phyloP scores from a whole-genome alignment of 2,888 invertebrate species.

The Chrysopilus asiliformis region DNA sequence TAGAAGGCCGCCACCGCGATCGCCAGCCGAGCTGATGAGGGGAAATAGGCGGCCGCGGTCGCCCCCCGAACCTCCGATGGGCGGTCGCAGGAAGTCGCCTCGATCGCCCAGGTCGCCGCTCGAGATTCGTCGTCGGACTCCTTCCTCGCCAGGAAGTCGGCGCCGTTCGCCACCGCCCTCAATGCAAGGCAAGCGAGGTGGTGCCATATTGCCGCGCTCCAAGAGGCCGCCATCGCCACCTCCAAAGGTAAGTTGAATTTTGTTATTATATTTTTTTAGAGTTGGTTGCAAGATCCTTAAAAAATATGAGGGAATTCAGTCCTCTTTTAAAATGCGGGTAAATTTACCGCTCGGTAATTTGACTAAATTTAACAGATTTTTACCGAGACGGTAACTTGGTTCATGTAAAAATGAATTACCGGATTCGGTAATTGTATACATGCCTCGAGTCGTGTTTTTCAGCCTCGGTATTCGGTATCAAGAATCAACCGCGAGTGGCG shows the following conservation, averaged over 20 bases:
- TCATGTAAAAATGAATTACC: too few species aligned
- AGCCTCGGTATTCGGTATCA: too few species aligned
- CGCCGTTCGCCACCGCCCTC: constrained; percentile 29
- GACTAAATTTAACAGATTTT: too few species aligned
- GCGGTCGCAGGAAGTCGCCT: constrained; percentile 27
- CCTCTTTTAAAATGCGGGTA: too few species aligned
- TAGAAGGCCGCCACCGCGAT: too few species aligned
- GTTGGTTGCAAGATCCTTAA: too few species aligned
- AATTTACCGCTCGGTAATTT: too few species aligned
- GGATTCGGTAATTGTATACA: too few species aligned
- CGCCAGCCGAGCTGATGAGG: constrained; percentile 28
- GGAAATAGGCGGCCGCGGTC: constrained; percentile 27
- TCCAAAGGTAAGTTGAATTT: constrained; percentile 29
- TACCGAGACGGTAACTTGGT: too few species aligned
- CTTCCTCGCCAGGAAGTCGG: constrained; percentile 13
- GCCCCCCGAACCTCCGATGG: constrained; percentile 30
- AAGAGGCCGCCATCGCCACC: constrained; percentile 37
- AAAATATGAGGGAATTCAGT: too few species aligned
- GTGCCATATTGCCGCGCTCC: constrained; percentile 32
- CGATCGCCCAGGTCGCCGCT: constrained; percentile 20
- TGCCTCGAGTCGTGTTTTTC: too few species aligned
- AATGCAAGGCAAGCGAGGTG: constrained; percentile 14
- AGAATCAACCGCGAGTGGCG: too few species aligned
- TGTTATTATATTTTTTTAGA: background rate
- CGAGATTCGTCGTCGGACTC: constrained; percentile 17